A percentile compares a stretch with the other conserved stretches of the same genome.
Evolutionary conservation across 2,113 vertebrate genomes (phyloP).

Genomic region (Planiliza haematocheilus): DNA sequence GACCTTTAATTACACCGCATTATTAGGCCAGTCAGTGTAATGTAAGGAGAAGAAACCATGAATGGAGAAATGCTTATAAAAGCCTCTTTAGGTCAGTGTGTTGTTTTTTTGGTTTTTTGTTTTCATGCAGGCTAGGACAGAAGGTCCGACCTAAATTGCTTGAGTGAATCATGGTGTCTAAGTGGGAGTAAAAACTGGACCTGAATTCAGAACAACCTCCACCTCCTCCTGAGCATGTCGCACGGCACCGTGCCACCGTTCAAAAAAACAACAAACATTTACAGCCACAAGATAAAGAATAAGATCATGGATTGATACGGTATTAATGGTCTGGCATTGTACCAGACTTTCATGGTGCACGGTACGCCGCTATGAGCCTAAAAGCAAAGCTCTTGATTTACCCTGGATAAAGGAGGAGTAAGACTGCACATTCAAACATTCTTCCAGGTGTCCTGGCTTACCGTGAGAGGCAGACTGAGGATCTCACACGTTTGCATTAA

Average conservation of each 20-base stretch:
- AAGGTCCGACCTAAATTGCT: conserved; percentile 51
- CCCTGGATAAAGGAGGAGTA: conserved; percentile 2
- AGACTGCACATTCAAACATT: conserved; percentile 3
- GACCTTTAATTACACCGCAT: not conserved
- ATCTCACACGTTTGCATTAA: not conserved
- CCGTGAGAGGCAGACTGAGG: not conserved
- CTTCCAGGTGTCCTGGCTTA: not conserved
- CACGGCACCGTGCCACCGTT: not conserved
- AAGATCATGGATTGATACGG: not conserved
- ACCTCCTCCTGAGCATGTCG: not conserved
- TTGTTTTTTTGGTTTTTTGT: conserved; percentile 10
- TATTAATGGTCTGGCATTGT: not conserved
- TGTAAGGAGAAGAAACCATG: not conserved
- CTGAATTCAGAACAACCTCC: conserved; percentile 32
- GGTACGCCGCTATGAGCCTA: not conserved
- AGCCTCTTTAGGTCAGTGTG: conserved; percentile 1
- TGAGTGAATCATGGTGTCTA: conserved; percentile 26
- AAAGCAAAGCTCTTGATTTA: conserved; percentile 26
- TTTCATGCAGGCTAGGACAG: conserved; percentile 27
- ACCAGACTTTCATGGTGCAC: conserved; percentile 1
- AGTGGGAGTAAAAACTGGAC: conserved; percentile 42
- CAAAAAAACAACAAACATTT: conserved; percentile 25
- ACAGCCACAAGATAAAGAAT: not conserved
- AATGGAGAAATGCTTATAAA: not conserved
- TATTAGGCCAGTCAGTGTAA: not conserved